These are phyloP conservation scores for Carposina sasakii DNA, from an alignment of 1,140 invertebrate species.

Conservation along the genomic window DNA sequence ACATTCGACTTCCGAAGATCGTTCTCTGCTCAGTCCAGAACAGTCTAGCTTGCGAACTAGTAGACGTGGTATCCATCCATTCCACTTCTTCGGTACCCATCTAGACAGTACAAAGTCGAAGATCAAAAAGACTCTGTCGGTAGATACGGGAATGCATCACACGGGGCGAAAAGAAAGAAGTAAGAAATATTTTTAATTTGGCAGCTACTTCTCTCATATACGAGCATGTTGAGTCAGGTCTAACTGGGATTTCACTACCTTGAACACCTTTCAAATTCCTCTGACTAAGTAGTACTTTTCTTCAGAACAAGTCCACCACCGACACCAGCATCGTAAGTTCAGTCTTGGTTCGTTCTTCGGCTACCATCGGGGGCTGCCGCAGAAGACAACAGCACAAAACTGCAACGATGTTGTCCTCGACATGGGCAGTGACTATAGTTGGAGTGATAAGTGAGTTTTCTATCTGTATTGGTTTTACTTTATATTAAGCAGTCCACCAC, in stretches of 20 bases:
- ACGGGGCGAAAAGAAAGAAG: conserved; percentile 51
- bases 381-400: conserved; percentile 29
- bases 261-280: too few relatives aligned
- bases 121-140: conserved; percentile 68
- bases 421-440: conserved; percentile 59
- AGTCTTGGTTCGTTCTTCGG: conserved; percentile 66
- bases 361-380: conserved; percentile 35
- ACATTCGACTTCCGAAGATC: conserved; percentile 57
- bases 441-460: conserved; percentile 55
- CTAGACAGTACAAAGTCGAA: conserved; percentile 58
- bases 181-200: too few relatives aligned
- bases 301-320: conserved; percentile 36
- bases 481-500: neutral
- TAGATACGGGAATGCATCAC: conserved; percentile 71
- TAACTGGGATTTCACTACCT: too few relatives aligned
- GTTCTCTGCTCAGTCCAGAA: conserved; percentile 58
- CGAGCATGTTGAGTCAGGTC: too few relatives aligned
- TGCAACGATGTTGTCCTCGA: conserved; percentile 57
- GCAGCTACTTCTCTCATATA: too few relatives aligned
- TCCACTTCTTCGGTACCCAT: conserved; percentile 65
- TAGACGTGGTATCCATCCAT: conserved; percentile 44
- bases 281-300: too few relatives aligned
- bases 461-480: neutral
- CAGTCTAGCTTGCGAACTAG: conserved; percentile 43
- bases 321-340: conserved; percentile 63